Base-by-base conservation (phyloP, 2,113 vertebrate genomes). In the Pan paniscus region DNA sequence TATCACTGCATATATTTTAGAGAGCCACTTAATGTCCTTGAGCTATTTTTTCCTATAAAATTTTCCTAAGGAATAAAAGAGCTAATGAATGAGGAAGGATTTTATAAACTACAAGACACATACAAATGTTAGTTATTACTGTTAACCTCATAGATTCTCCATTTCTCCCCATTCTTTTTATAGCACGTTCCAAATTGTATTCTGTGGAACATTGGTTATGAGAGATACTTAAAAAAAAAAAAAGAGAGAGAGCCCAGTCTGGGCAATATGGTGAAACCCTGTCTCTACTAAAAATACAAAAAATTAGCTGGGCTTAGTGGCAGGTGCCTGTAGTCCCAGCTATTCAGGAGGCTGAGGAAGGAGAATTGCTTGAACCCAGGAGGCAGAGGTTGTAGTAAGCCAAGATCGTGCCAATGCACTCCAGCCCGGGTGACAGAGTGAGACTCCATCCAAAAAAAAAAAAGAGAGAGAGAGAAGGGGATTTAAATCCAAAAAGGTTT, bases 11-110 rank as follows among this genome's bases (percentile, higher is more conserved):
- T 52, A 14, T 68, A 52, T 90, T 67, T 76, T 43, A 32, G n/a
- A 70, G 90, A 91, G 32, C 0, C n/a, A 79, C 17, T 38, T 91
- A 82, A 89, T 16, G 5, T 83, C 75, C 59, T 40, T 67, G 50
- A 95, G 27, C 50, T 90, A 35, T n/a, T 86, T 89, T 85, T 48
- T n/a, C 12, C 35, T 55, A 76, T 30, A 93, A 96, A 93, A 68
- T 79, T 67, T 32, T 8, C 46, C 59, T 40, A 35, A 80, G 61
- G 48, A 89, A 50, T n/a, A 35, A 92, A 88, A 89, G 57, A 85
- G 27, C 72, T 87, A 86, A 90, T 55, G 94, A 80, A 92, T 30
- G 40, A 82, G 38, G n/a, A 78, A 79, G 7, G 5, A 43, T 38
- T 94, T 85, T 73, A 89, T 72, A 81, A 94, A 75, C 79, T n/a